phyloP scores from a whole-genome alignment of 2,888 invertebrate species.

The Machimus atricapillus region DNA sequence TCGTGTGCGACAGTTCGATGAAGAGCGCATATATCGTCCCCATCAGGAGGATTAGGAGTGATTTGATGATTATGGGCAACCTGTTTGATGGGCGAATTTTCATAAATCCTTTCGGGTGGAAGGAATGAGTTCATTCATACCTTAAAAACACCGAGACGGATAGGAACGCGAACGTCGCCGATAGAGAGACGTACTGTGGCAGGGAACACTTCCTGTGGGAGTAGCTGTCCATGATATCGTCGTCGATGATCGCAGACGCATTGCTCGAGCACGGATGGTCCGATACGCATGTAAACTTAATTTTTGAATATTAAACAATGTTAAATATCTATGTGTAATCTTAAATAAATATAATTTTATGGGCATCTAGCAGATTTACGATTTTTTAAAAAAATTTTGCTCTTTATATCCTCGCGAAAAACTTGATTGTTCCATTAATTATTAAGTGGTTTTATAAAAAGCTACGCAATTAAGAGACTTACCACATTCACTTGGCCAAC shows the following conservation, averaged over 20 bases:
- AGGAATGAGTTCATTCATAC: conserved; percentile 49
- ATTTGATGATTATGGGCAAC: conserved; percentile 83
- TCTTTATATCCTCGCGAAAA: too few species aligned
- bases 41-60: conserved; percentile 78
- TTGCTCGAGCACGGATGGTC: conserved; percentile 60
- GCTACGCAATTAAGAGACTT: conserved; percentile 61
- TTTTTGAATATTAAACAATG: background rate
- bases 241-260: conserved; percentile 51
- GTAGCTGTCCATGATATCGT: conserved; percentile 53
- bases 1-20: conserved; percentile 81
- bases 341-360: too few species aligned
- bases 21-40: conserved; percentile 80
- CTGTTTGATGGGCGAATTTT: conserved; percentile 53
- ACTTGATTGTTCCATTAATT: too few species aligned
- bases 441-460: background rate
- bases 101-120: background rate
- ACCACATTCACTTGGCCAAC: conserved; percentile 94
- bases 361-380: too few species aligned
- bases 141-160: conserved; percentile 84
- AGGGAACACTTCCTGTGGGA: conserved; percentile 83
- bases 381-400: too few species aligned
- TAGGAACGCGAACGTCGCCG: conserved; percentile 83
- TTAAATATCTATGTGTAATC: background rate
- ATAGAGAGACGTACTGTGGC: conserved; percentile 86
- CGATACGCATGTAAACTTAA: conserved; percentile 72